A percentile compares a stretch with the other conserved stretches of the same genome.
phyloP scores from a whole-genome alignment of 1,140 invertebrate genomes.

The Pogonus chalceus region DNA sequence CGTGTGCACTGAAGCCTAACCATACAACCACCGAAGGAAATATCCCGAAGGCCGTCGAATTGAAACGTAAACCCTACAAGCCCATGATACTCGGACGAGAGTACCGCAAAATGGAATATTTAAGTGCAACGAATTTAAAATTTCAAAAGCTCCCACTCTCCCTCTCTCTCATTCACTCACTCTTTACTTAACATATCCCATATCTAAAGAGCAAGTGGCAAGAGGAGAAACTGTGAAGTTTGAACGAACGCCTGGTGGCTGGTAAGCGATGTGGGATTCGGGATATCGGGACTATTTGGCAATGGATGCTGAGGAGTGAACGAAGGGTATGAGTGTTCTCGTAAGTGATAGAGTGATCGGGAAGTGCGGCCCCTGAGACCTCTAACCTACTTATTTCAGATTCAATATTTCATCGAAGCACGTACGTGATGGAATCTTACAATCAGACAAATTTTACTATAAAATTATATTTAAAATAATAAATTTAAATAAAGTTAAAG shows the following conservation, averaged over 20 bases:
- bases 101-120: slow-evolving; percentile 6
- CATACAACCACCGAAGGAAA: not conserved
- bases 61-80: not conserved
- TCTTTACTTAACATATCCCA: not conserved
- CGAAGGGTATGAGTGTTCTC: not conserved
- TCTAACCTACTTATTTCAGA: slow-evolving; percentile 6
- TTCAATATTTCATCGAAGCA: slow-evolving; percentile 6
- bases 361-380: not conserved
- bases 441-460: not conserved
- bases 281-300: not conserved
- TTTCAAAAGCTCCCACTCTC: slow-evolving; percentile 3
- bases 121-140: slow-evolving; percentile 4
- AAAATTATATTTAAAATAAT: too few species aligned
- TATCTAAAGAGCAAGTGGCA: not conserved
- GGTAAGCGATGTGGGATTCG: not conserved
- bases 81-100: not conserved
- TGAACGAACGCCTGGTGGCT: not conserved
- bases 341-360: slow-evolving; percentile 5
- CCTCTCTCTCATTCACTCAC: not conserved
- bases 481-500: too few species aligned
- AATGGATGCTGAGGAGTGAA: too few species aligned
- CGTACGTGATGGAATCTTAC: too few species aligned
- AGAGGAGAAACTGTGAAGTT: not conserved
- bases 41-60: not conserved
- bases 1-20: not conserved